A percentile compares a stretch with the other conserved stretches of the same genome.
Conservation (phyloP, 2,888 invertebrate genomes). For the Cataglyphis livida region DNA sequence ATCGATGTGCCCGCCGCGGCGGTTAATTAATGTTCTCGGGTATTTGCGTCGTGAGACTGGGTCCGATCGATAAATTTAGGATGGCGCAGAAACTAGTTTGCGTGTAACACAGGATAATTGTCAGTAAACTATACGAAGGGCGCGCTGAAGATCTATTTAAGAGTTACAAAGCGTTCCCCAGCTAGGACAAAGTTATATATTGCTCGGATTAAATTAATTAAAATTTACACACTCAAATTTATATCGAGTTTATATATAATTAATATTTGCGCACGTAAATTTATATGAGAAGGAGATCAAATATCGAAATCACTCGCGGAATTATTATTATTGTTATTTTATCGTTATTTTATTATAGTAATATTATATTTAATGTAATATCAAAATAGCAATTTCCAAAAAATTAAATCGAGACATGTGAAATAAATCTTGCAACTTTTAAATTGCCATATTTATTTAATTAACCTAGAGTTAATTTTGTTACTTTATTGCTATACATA, state of each 20-base stretch:
- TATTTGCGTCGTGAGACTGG: constrained; percentile 57
- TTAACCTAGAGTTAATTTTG: neutral
- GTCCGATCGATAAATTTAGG: constrained; percentile 59
- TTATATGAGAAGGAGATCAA: neutral
- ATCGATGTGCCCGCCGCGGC: constrained; percentile 57
- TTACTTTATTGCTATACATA: neutral
- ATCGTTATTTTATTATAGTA: neutral
- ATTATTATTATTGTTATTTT: no score
- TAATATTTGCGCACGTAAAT: neutral
- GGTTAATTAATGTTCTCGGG: constrained; percentile 63
- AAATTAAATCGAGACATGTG: neutral
- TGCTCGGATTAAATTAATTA: constrained; percentile 2
- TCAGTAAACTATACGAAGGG: constrained; percentile 28
- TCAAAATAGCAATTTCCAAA: neutral
- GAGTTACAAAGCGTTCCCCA: neutral
- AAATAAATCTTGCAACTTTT: neutral
- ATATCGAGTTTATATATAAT: neutral
- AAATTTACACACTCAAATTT: neutral
- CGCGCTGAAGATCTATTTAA: constrained; percentile 21
- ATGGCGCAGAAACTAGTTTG: constrained; percentile 36
- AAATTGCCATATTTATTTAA: neutral
- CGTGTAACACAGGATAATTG: constrained; percentile 53
- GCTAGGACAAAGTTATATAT: neutral
- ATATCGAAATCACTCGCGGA: neutral
- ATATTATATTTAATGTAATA: neutral